Base-by-base conservation (phyloP, 2,797 vertebrate species). In the Cottoperca gobio region DNA sequence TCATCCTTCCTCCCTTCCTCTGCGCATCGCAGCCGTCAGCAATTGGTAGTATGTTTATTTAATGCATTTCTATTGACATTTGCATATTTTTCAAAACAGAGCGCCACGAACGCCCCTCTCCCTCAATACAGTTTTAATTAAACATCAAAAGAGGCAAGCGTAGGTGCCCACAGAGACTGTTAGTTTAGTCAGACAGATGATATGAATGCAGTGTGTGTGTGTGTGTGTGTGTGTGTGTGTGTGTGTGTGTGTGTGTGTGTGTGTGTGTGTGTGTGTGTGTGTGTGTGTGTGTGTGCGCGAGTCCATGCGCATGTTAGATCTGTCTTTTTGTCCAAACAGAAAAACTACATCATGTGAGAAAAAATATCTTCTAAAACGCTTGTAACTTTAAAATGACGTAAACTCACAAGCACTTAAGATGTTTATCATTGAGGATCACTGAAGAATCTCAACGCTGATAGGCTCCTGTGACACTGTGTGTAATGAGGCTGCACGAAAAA, bases 31-130 rank as follows among this genome's bases (percentile, higher is more conserved):
- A 68, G 86, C 90, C 83, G 21, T 85, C 85, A 91, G 92, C 84
- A 31, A 84, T 82, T 74, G 79, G 60, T 87, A 78, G 79, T 87
- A 85, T 90, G 84, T 89, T 92, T 89, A 79, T 92, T 90, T 89
- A 91, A 92, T 90, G 85, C 78, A 73, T 87, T 91, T 89, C 91
- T 92, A 91, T 92, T 92, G 85, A 91, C 82, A 95, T 94, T 92
- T 93, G 90, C 90, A 91, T 94, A 93, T 92, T 94, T 90, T 89
- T 81, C 84, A 81, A 93, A 93, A 92, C 88, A 87, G 77, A 88
- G 35, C n/a, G 12, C 57, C 70, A 66, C 57, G 11, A 80, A 84
- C 40, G 24, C 74, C 26, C 83, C 10, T 39, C 69, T 12, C 59
- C 82, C 79, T 70, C 26, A 40, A 65, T 85, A 84, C 74, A 19